phyloP scores from a whole-genome alignment of 1,140 invertebrate species.

The Lepidotrigona ventralis region DNA sequence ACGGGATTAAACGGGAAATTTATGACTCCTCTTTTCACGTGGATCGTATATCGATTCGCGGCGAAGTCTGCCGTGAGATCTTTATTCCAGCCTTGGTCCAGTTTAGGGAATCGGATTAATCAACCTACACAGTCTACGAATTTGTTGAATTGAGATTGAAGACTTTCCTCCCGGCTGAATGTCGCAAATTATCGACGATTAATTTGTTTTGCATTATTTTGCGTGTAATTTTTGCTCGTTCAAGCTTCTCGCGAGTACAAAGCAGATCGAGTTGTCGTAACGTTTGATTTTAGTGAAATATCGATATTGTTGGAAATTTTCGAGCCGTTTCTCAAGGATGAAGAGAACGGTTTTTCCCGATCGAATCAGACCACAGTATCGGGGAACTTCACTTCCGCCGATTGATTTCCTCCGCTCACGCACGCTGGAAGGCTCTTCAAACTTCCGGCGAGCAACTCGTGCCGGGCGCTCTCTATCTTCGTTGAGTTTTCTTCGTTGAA shows the following conservation, averaged over 20 bases:
- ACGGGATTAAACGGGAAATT: constrained; percentile 67
- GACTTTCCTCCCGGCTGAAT: too few relatives aligned
- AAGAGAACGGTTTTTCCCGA: not conserved
- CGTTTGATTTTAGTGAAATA: too few relatives aligned
- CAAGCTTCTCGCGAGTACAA: too few relatives aligned
- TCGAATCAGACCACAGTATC: not conserved
- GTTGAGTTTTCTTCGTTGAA: constrained; percentile 6
- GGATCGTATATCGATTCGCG: constrained; percentile 63
- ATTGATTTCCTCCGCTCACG: constrained; percentile 45
- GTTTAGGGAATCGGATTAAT: not conserved
- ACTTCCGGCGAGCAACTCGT: constrained; percentile 31
- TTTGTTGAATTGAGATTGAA: too few relatives aligned
- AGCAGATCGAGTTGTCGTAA: too few relatives aligned
- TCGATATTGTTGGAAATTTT: too few relatives aligned
- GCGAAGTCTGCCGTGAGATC: too few relatives aligned
- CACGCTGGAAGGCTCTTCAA: constrained; percentile 25
- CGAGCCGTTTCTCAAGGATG: not conserved
- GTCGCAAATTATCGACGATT: too few relatives aligned
- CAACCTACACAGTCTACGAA: too few relatives aligned
- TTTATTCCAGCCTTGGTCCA: not conserved
- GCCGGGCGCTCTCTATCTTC: constrained; percentile 20
- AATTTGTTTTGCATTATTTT: too few relatives aligned
- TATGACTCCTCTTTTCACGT: constrained; percentile 62
- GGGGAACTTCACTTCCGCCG: not conserved
- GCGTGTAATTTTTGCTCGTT: too few relatives aligned